phyloP scores from a whole-genome alignment of 2,888 invertebrate species.

The Hypolimnas misippus region DNA sequence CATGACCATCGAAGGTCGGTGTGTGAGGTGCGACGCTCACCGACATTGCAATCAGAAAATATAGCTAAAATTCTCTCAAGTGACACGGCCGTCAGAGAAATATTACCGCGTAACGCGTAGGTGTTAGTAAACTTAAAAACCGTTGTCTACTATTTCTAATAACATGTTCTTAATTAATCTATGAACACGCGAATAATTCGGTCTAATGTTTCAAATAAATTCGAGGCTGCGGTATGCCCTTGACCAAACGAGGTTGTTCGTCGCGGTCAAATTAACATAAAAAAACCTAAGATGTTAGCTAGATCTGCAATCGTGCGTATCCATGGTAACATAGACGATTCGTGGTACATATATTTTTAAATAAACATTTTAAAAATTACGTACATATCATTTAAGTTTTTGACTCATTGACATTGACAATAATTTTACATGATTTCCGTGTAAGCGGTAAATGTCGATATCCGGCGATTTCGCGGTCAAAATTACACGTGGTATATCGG shows the following conservation, averaged over 20 bases:
- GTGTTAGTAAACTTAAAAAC: neutral
- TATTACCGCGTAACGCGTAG: neutral
- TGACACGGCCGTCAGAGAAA: conserved; percentile 38
- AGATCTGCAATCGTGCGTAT: conserved; percentile 47
- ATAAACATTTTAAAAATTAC: conserved; percentile 23
- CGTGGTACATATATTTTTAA: conserved; percentile 25
- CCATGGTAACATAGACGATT: conserved; percentile 38
- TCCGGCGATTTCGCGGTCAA: conserved; percentile 23
- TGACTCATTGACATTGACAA: conserved; percentile 21
- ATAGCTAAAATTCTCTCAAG: conserved; percentile 57
- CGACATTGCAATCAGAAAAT: conserved; percentile 53
- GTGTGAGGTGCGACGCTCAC: conserved; percentile 70
- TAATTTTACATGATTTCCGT: conserved; percentile 17
- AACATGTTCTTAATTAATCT: conserved; percentile 27
- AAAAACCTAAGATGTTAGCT: conserved; percentile 51
- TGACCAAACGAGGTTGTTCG: conserved; percentile 68
- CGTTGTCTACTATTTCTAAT: neutral
- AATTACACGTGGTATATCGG: neutral
- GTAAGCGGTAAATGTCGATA: conserved; percentile 19
- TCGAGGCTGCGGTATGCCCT: conserved; percentile 65
- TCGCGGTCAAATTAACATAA: conserved; percentile 60
- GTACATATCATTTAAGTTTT: conserved; percentile 19
- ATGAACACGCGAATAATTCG: conserved; percentile 60
- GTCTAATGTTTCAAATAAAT: conserved; percentile 58
- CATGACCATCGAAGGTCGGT: conserved; percentile 77